A percentile compares a stretch with the other conserved stretches of the same genome.
Conservation (phyloP, 2,797 vertebrate genomes). For the Astyanax mexicanus region DNA sequence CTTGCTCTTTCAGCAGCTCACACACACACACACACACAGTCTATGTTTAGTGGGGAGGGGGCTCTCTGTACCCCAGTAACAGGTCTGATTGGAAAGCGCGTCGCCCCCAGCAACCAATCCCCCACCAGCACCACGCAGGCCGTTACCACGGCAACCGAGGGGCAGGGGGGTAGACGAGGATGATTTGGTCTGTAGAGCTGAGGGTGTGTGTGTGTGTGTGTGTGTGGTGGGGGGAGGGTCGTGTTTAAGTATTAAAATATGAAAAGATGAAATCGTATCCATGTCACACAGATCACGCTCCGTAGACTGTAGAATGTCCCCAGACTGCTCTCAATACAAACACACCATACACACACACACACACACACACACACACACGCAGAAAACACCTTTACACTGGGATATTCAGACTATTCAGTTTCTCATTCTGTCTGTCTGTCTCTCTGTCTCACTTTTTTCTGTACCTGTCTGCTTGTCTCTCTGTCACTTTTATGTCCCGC, state of each 20-base stretch:
- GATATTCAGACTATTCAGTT: not conserved
- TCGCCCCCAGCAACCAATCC: constrained; percentile 80
- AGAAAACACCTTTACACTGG: too few species aligned
- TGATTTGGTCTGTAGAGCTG: constrained; percentile 72
- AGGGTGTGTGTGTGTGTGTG: constrained; percentile 20
- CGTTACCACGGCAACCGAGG: constrained; percentile 79
- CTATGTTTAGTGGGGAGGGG: constrained; percentile 36
- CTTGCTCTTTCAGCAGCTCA: too few species aligned
- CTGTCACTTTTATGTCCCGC: too few species aligned
- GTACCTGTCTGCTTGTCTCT: too few species aligned
- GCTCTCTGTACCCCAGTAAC: constrained; percentile 72
- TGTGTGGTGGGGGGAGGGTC: constrained; percentile 4
- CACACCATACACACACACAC: not conserved
- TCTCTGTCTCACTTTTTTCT: too few species aligned
- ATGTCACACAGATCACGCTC: not conserved
- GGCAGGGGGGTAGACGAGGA: constrained; percentile 72
- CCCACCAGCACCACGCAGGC: constrained; percentile 66
- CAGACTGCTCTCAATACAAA: too few species aligned
- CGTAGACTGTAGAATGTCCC: not conserved
- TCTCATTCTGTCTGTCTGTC: not conserved
- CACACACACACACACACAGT: not conserved
- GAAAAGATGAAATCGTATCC: not conserved
- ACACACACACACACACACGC: too few species aligned
- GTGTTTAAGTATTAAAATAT: not conserved
- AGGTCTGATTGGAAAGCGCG: constrained; percentile 83